Evolutionary conservation across 2,113 vertebrate genomes (phyloP).

Genomic region (Antidorcas marsupialis): DNA sequence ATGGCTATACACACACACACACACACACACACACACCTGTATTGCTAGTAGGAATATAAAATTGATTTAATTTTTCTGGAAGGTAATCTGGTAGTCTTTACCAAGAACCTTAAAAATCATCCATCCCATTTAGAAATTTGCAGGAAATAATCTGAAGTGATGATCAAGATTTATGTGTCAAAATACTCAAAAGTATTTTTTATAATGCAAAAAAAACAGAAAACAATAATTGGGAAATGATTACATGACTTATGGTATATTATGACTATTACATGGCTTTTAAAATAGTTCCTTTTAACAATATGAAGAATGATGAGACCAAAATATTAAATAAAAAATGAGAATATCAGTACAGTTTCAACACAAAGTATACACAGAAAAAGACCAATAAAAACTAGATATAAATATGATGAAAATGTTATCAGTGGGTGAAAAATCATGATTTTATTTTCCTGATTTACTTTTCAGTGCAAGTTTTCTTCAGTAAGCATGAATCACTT

Average conservation of each 20-base stretch:
- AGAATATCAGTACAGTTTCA: not conserved
- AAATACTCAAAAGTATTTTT: not conserved
- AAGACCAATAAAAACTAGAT: not conserved
- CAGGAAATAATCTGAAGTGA: conserved; percentile 32
- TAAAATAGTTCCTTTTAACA: conserved; percentile 16
- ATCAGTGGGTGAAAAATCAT: not conserved
- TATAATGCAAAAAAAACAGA: not conserved
- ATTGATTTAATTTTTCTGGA: not conserved
- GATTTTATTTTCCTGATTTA: not conserved
- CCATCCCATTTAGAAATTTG: not conserved
- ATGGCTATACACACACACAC: not conserved
- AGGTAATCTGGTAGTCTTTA: not conserved
- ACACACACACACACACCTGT: not conserved
- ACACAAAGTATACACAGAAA: not conserved
- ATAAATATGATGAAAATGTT: not conserved
- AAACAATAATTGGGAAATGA: conserved; percentile 15
- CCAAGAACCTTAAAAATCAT: conserved; percentile 39
- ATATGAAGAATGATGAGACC: not conserved
- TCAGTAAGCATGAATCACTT: not conserved
- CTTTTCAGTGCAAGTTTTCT: not conserved
- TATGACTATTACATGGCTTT: not conserved
- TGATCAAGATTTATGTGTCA: not conserved
- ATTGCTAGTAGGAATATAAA: not conserved
- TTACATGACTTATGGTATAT: not conserved
- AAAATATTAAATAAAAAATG: conserved; percentile 6